phyloP scores from a whole-genome alignment of 2,888 invertebrate species.

The Drosophila multiciliata region DNA sequence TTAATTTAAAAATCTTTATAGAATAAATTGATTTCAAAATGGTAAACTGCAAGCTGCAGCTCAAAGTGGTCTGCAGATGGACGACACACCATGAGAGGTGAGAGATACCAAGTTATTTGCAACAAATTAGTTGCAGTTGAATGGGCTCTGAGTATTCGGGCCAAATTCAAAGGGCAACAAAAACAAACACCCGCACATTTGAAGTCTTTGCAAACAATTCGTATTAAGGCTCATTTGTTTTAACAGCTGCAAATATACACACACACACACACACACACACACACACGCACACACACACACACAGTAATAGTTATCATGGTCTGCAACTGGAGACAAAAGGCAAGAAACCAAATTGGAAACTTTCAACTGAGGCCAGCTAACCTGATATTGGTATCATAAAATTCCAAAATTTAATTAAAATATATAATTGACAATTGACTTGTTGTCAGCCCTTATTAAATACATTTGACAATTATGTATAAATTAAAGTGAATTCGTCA shows the following conservation, averaged over 20 bases:
- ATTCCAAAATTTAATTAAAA: not conserved
- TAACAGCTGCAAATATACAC: constrained; percentile 76
- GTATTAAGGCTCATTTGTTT: constrained; percentile 83
- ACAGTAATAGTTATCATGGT: not conserved
- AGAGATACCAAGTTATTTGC: constrained; percentile 47
- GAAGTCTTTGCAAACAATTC: constrained; percentile 76
- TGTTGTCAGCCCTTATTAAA: not conserved
- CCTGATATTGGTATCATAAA: not conserved
- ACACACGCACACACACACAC: not conserved
- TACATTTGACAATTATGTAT: not conserved
- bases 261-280: constrained; percentile 12
- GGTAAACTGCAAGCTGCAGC: constrained; percentile 39
- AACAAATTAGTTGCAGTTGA: constrained; percentile 76
- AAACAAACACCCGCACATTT: constrained; percentile 60
- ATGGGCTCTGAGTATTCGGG: constrained; percentile 54
- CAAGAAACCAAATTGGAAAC: constrained; percentile 32
- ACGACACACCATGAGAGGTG: constrained; percentile 5
- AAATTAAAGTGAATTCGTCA: not conserved
- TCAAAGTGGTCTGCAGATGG: constrained; percentile 6
- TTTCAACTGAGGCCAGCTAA: constrained; percentile 18
- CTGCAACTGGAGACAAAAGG: constrained; percentile 27
- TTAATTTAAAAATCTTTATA: not conserved
- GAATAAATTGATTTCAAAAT: constrained; percentile 4
- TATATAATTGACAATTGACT: not conserved
- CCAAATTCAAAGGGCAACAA: constrained; percentile 32